Conservation (phyloP, 2,888 invertebrate genomes). For the Mycalesis mineus region DNA sequence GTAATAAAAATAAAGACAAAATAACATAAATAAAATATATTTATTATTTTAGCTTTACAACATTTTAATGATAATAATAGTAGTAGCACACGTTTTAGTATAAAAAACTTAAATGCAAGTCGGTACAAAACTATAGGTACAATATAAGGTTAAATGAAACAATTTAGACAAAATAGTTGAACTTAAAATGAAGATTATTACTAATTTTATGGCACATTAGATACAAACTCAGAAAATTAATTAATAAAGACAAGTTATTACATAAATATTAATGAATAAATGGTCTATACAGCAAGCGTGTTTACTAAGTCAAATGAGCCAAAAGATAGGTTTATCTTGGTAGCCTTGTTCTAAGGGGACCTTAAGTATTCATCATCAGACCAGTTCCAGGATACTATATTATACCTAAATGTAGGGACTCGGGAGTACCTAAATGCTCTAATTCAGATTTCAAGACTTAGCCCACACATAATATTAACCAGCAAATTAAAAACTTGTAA, state of each 20-base stretch:
- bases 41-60: constrained; percentile 35
- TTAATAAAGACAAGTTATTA: background rate
- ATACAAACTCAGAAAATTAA: background rate
- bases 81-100: constrained; percentile 44
- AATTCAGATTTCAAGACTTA: too few relatives aligned
- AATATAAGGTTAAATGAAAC: background rate
- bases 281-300: background rate
- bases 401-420: too few relatives aligned
- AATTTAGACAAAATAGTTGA: too few relatives aligned
- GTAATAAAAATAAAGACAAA: constrained; percentile 32
- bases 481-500: too few relatives aligned
- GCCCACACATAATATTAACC: too few relatives aligned
- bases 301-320: background rate
- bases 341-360: too few relatives aligned
- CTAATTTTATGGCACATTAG: background rate
- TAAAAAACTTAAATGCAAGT: constrained; percentile 46
- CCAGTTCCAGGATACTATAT: too few relatives aligned
- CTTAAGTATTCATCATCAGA: too few relatives aligned
- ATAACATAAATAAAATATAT: constrained; percentile 39
- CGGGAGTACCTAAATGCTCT: too few relatives aligned
- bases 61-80: constrained; percentile 36
- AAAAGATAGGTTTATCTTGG: too few relatives aligned
- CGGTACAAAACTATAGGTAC: constrained; percentile 38
- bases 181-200: background rate
- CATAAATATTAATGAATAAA: background rate